Conservation (phyloP, 1,140 invertebrate species). For the Drosophila chauvacae region DNA sequence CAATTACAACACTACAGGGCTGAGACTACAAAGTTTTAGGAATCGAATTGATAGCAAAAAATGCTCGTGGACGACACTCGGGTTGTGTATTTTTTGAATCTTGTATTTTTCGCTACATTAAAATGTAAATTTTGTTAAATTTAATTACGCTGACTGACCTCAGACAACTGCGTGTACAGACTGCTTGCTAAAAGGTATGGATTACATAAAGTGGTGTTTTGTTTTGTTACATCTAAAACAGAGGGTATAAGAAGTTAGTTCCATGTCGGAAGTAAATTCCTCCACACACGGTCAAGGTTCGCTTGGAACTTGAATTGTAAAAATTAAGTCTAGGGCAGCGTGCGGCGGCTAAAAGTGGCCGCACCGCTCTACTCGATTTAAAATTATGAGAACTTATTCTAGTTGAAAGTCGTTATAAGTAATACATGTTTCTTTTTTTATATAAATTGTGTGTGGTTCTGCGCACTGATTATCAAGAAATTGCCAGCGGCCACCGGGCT, state of each 20-base stretch:
- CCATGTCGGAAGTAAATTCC: slow-evolving; percentile 36
- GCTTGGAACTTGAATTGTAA: slow-evolving; percentile 52
- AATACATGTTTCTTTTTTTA: slow-evolving; percentile 57
- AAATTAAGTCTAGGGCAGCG: slow-evolving; percentile 61
- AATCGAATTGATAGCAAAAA: slow-evolving; percentile 59
- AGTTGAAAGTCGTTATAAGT: slow-evolving; percentile 65
- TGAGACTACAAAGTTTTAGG: slow-evolving; percentile 20
- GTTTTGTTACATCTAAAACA: slow-evolving; percentile 73
- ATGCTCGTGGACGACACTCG: slow-evolving; percentile 36
- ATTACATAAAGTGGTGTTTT: slow-evolving; percentile 64
- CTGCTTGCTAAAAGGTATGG: slow-evolving; percentile 71
- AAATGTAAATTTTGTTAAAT: slow-evolving; percentile 75
- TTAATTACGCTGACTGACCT: slow-evolving; percentile 73
- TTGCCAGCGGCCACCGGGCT: slow-evolving; percentile 44
- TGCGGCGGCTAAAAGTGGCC: slow-evolving; percentile 49
- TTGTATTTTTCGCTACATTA: slow-evolving; percentile 75
- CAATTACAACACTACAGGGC: slow-evolving; percentile 41
- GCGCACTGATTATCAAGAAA: slow-evolving; percentile 77
- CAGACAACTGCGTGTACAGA: slow-evolving; percentile 58
- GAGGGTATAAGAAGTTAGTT: slow-evolving; percentile 49
- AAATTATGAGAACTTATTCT: slow-evolving; percentile 74
- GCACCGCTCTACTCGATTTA: slow-evolving; percentile 62
- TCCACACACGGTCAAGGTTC: slow-evolving; percentile 35
- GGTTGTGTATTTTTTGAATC: slow-evolving; percentile 41
- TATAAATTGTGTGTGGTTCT: slow-evolving; percentile 56